A percentile compares a stretch with the other conserved stretches of the same genome.
These are phyloP conservation scores for Corythaeola cristata DNA, from an alignment of 2,113 vertebrate species.

Conservation along the genomic window DNA sequence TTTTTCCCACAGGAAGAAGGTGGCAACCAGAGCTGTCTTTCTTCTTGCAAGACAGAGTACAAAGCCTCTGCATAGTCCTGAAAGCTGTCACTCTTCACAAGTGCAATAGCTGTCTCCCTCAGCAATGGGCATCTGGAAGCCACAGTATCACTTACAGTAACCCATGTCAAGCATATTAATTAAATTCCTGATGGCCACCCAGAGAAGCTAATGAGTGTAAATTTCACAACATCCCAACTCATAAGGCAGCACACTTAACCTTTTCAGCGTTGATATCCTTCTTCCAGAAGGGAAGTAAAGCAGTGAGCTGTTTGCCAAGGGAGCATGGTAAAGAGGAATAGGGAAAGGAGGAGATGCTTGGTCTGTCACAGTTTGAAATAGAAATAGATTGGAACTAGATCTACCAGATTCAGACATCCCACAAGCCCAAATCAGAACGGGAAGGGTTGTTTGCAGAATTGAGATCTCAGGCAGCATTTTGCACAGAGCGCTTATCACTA, in stretches of 20 bases:
- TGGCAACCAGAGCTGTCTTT: conserved; percentile 61
- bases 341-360: background rate
- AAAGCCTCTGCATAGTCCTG: conserved; percentile 26
- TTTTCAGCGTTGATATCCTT: background rate
- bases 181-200: conserved; percentile 58
- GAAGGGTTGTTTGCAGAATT: background rate
- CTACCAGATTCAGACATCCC: background rate
- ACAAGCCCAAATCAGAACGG: background rate
- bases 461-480: background rate
- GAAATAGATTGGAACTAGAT: background rate
- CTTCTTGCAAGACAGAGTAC: conserved; percentile 57
- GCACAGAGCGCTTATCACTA: background rate
- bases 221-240: conserved; percentile 46
- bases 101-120: conserved; percentile 48
- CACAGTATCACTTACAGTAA: background rate
- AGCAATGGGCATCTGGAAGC: conserved; percentile 62
- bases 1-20: conserved; percentile 69
- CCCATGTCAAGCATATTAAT: conserved; percentile 7
- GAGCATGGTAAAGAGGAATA: background rate
- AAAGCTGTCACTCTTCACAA: conserved; percentile 58
- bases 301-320: background rate
- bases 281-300: background rate
- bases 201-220: conserved; percentile 48
- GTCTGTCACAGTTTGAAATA: background rate
- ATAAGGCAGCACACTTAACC: conserved; percentile 18